Base-by-base conservation (phyloP, 2,888 invertebrate genomes). In the Ariolimax columbianus region DNA sequence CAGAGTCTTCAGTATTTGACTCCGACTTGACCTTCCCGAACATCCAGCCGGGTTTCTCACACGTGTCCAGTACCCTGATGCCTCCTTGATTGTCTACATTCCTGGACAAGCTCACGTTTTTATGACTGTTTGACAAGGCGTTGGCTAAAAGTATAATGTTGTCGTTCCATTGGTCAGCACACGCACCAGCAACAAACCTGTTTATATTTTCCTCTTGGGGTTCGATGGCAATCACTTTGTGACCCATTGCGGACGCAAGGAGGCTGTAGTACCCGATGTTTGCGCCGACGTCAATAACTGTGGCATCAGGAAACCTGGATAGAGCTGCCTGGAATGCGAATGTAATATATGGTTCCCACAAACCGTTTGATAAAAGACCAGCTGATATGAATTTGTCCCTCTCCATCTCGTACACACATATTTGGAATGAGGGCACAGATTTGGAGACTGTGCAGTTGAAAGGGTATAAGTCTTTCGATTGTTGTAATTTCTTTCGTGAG, bases 211-310 rank as follows among this genome's bases (percentile, higher is more conserved):
- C 87, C 26, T 82, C 75, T 11, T 90, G 82, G 7, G 94, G 93
- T 84, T 94, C 94, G n/a, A 93, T 90, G 14, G 93, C 93, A 19
- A 93, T 87, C 7, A 92, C 93, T 4, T 87, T 70, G 72, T 90
- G 91, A 4, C 92, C 92, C 88, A 91, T 87, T 33, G 88, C 86
- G 14, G 93, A 92, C 0, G 92, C 92, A 66, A 92, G 86, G 17
- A 93, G 87, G 72, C 83, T 87, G 88, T 92, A 93, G 83, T 91
- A 91, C 7, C 93, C 94, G 47, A 94, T 90, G 82, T 93, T 92
- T 43, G 93, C 93, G 0, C 94, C 94, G 4, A 93, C 87, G 86
- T 93, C 93, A 6, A 94, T 87, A 0, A 93, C 88, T 19, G 87
- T 86, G 43, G 91, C 87, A 40, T 89, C 87, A 7, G 89, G 88